These are phyloP conservation scores for Dromococcyx pavoninus DNA, from an alignment of 2,797 vertebrate species.

Conservation along the genomic window DNA sequence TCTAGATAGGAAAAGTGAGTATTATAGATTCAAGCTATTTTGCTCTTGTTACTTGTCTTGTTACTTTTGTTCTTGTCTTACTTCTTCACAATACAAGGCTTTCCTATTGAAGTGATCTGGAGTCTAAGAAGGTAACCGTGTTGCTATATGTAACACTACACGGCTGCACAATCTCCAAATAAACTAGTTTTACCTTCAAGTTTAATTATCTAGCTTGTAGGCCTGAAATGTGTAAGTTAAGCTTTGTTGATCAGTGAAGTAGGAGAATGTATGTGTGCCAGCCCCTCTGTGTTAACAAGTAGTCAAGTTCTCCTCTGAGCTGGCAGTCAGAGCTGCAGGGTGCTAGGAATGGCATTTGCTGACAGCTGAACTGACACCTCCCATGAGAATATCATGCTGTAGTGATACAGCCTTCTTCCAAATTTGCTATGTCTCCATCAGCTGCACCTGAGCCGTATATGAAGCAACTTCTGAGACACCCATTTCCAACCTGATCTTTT, in stretches of 20 bases:
- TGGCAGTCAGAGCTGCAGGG: neutral
- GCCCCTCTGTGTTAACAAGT: neutral
- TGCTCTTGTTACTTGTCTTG: neutral
- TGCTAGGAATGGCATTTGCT: neutral
- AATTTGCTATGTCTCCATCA: neutral
- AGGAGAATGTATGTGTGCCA: neutral
- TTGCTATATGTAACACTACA: slow-evolving; percentile 20
- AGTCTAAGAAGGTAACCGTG: neutral
- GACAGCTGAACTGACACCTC: neutral
- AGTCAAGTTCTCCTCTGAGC: neutral
- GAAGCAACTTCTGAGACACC: neutral
- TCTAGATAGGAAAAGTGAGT: neutral
- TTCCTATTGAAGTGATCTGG: neutral
- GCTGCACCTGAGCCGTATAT: neutral
- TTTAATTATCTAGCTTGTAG: neutral
- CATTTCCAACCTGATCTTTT: neutral
- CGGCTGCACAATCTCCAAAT: slow-evolving; percentile 12
- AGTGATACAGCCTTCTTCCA: neutral
- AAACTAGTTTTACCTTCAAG: neutral
- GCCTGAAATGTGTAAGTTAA: neutral
- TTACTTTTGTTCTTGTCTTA: neutral
- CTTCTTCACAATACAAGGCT: neutral
- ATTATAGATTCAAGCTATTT: neutral
- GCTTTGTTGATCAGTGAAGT: neutral
- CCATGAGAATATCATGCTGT: neutral